Evolutionary conservation across 2,888 invertebrate species (phyloP).

Genomic region (Eupithecia exiguata): DNA sequence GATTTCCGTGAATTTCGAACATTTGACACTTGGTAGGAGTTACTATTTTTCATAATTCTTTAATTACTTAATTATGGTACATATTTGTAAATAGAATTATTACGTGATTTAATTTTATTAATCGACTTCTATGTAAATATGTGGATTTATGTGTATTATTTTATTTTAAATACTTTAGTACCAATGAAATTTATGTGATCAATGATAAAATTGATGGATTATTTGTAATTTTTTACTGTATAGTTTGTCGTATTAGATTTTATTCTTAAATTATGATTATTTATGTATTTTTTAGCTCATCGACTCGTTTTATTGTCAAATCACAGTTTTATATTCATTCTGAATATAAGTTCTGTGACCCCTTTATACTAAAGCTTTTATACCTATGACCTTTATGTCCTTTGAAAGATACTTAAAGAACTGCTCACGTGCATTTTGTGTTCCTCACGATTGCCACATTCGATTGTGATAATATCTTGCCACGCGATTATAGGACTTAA

Average conservation of each 20-base stretch:
- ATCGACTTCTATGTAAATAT: constrained; percentile 74
- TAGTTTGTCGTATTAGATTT: constrained; percentile 70
- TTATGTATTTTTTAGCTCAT: constrained; percentile 62
- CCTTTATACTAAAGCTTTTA: constrained; percentile 49
- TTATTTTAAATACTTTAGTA: constrained; percentile 65
- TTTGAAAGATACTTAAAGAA: constrained; percentile 48
- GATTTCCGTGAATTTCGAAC: constrained; percentile 38
- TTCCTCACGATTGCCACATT: constrained; percentile 63
- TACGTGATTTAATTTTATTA: constrained; percentile 74
- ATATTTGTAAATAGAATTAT: constrained; percentile 74
- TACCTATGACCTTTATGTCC: constrained; percentile 45
- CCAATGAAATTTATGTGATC: constrained; percentile 73
- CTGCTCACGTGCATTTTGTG: constrained; percentile 63
- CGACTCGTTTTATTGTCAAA: constrained; percentile 53
- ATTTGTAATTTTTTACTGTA: constrained; percentile 75
- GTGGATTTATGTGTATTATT: constrained; percentile 74
- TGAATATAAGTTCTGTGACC: constrained; percentile 57
- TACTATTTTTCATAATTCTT: constrained; percentile 42
- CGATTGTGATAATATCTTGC: constrained; percentile 80
- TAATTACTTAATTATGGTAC: constrained; percentile 42
- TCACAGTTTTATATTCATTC: constrained; percentile 56
- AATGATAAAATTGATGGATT: constrained; percentile 67
- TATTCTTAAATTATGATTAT: constrained; percentile 63
- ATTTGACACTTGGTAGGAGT: constrained; percentile 46
- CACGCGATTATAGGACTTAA: constrained; percentile 60